A percentile compares a stretch with the other conserved stretches of the same genome.
Conservation (phyloP, 1,140 invertebrate genomes). For the Penaeus indicus region DNA sequence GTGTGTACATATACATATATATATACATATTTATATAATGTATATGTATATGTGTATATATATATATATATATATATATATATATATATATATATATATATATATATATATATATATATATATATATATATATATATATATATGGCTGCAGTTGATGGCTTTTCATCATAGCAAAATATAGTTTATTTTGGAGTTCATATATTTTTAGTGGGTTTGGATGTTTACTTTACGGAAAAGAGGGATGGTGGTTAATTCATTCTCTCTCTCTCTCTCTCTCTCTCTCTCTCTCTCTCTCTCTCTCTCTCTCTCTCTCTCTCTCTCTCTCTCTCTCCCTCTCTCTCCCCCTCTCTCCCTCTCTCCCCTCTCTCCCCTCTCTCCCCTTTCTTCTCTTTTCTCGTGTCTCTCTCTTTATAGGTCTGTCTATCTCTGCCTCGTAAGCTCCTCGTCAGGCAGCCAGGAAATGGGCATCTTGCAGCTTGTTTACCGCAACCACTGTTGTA, state of each 20-base stretch:
- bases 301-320: constrained; percentile 49
- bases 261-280: constrained; percentile 68
- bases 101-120: no score
- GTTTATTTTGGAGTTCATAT: no score
- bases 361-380: not conserved
- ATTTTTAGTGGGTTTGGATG: no score
- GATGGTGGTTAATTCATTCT: not conserved
- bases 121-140: not conserved
- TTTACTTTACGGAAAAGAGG: not conserved
- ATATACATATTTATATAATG: constrained; percentile 7
- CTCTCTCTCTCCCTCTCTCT: not conserved
- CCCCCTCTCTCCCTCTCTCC: not conserved
- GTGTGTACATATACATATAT: not conserved
- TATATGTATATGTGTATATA: no score
- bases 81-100: not conserved
- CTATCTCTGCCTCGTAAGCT: no score
- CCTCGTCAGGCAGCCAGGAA: not conserved
- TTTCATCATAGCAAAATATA: no score
- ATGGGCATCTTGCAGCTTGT: not conserved
- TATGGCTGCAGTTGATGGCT: no score
- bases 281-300: constrained; percentile 69
- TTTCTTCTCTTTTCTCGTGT: not conserved
- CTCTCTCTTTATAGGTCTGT: not conserved
- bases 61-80: no score
- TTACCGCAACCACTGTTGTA: no score